Base-by-base conservation (phyloP, 2,888 invertebrate species). In the Fragum whitleyi region DNA sequence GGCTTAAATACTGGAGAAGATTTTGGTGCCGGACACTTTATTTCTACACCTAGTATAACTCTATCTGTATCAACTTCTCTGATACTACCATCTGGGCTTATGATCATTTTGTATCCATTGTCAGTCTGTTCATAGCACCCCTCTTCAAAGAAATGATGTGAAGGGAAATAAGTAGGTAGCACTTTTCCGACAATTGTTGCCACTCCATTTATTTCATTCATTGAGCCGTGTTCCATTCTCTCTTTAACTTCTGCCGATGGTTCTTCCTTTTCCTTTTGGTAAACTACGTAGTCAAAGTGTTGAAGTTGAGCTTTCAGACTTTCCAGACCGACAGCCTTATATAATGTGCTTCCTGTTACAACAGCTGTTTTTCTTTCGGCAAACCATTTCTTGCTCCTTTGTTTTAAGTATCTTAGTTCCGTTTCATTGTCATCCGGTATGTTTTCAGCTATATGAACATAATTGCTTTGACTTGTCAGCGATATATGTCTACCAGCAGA, bases 21-120 rank as follows among this genome's bases (percentile, higher is more conserved):
- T n/a, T n/a, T n/a, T n/a, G 83, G 83, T 1, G 67, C 28, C 11
- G 83, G 78, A 39, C 83, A 80, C 65, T 83, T 77, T 29, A 83
- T 83, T 75, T 83, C 80, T 11, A 83, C 47, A 29, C 47, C 83
- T 16, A 70, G 1, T 0, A 69, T 29, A 29, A 28, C 14, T n/a
- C 14, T n/a, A 26, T 16, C 19, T 7, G 53, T 26, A n/a, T 55
- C 55, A 9, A 3, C n/a, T 3, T 23, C n/a, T 9, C 79, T 21
- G 14, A 79, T n/a, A 57, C 83, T 76, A 0, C 83, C 83, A 68
- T 79, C 83, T n/a, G 82, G 82, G 26, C 71, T 79, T 21, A 79
- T 59, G 32, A 79, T 57, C 16, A 32, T 16, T 26, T 32, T 2
- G 1, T 57, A 23, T 2, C 23, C 59, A 59, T 75, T 16, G 16